phyloP scores from a whole-genome alignment of 2,113 vertebrate species.

The Elanoides forficatus region DNA sequence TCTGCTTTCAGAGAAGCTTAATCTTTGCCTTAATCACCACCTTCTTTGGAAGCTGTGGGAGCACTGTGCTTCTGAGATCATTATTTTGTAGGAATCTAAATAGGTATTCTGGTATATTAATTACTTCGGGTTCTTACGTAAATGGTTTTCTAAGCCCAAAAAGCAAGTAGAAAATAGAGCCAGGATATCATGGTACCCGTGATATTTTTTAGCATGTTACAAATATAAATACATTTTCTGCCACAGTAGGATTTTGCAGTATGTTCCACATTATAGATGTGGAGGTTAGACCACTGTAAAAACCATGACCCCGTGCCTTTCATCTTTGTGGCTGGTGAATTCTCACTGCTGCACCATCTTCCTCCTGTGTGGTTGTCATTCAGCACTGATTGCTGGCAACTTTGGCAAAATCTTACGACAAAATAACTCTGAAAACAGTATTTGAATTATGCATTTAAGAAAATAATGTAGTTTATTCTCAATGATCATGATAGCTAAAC shows the following conservation, averaged over 20 bases:
- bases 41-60: background rate
- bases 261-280: background rate
- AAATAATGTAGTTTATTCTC: constrained; percentile 15
- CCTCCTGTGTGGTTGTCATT: background rate
- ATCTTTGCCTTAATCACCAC: background rate
- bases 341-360: background rate
- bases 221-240: background rate
- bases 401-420: background rate
- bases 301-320: background rate
- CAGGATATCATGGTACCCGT: background rate
- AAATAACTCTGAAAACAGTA: background rate
- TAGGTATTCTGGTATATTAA: background rate
- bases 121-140: background rate
- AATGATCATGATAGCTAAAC: background rate
- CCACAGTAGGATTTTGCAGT: background rate
- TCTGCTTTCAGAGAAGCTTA: background rate
- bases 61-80: background rate
- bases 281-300: background rate
- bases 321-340: background rate
- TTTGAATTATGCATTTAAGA: background rate
- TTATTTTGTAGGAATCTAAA: background rate
- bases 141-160: background rate
- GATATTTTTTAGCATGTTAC: background rate
- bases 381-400: background rate
- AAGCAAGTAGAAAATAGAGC: background rate